phyloP scores from a whole-genome alignment of 2,888 invertebrate species.

The Oligia latruncula region DNA sequence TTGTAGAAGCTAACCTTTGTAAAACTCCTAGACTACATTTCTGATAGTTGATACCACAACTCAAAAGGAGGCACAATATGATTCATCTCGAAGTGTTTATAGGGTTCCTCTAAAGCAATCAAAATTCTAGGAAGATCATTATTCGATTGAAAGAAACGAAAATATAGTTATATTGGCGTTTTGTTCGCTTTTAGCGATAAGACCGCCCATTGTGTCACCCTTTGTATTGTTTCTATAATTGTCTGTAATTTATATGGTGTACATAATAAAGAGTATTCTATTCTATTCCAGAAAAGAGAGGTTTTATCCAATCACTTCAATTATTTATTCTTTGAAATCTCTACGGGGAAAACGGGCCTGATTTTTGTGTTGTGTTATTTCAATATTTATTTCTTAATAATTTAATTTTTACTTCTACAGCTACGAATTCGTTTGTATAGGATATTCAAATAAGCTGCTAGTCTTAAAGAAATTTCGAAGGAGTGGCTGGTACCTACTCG shows the following conservation, averaged over 20 bases:
- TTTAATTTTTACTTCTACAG: background rate
- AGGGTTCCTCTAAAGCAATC: background rate
- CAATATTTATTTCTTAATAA: background rate
- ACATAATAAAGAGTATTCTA: too few relatives aligned
- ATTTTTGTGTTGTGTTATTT: too few relatives aligned
- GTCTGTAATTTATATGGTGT: too few relatives aligned
- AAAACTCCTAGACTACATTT: background rate
- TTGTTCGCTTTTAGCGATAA: too few relatives aligned
- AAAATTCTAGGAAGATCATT: background rate
- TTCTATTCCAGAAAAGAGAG: background rate
- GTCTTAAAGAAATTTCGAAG: conserved; percentile 6
- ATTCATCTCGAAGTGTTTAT: background rate
- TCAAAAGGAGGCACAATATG: background rate
- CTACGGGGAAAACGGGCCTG: too few relatives aligned
- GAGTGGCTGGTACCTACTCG: conserved; percentile 2
- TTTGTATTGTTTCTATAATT: too few relatives aligned
- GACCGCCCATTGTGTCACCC: too few relatives aligned
- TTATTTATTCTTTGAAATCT: background rate
- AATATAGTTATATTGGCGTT: background rate
- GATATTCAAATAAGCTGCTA: background rate
- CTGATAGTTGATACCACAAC: background rate
- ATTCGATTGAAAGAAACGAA: background rate
- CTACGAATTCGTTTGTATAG: background rate
- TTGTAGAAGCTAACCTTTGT: background rate
- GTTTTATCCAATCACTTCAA: background rate